These are phyloP conservation scores for Euzophera pinguis DNA, from an alignment of 2,888 invertebrate species.

Conservation along the genomic window DNA sequence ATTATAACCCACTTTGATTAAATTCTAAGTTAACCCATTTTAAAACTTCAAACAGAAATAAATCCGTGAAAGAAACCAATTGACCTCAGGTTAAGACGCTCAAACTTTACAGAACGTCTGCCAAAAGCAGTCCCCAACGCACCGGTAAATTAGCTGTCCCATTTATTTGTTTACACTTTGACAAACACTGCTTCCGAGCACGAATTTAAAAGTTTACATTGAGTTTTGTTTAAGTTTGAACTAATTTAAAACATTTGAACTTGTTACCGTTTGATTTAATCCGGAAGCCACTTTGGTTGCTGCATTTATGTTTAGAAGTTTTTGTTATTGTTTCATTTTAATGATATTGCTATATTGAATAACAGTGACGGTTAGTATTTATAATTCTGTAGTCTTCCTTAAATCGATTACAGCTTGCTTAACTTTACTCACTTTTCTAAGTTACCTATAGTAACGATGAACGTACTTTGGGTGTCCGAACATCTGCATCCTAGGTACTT, in stretches of 20 bases:
- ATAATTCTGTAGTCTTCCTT: too few relatives aligned
- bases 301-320: not conserved
- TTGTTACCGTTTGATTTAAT: slow-evolving; percentile 46
- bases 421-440: too few relatives aligned
- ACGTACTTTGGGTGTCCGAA: too few relatives aligned
- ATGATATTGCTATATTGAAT: too few relatives aligned
- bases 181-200: slow-evolving; percentile 1
- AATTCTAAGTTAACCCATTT: too few relatives aligned
- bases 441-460: too few relatives aligned
- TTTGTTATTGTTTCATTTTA: not conserved
- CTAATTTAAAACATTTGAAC: slow-evolving; percentile 29
- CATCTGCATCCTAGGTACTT: too few relatives aligned
- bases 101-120: not conserved
- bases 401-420: too few relatives aligned
- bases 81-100: slow-evolving; percentile 1
- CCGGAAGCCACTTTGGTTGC: slow-evolving; percentile 15
- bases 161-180: slow-evolving; percentile 7
- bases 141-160: slow-evolving; percentile 7
- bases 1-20: too few relatives aligned
- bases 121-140: slow-evolving; percentile 1
- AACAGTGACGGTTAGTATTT: too few relatives aligned
- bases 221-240: slow-evolving; percentile 1
- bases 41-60: too few relatives aligned
- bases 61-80: not conserved
- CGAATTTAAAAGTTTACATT: slow-evolving; percentile 8